Percentiles rank a stretch among this genome's conserved stretches.
phyloP scores from a whole-genome alignment of 2,113 vertebrate genomes.

The Eonycteris spelaea region DNA sequence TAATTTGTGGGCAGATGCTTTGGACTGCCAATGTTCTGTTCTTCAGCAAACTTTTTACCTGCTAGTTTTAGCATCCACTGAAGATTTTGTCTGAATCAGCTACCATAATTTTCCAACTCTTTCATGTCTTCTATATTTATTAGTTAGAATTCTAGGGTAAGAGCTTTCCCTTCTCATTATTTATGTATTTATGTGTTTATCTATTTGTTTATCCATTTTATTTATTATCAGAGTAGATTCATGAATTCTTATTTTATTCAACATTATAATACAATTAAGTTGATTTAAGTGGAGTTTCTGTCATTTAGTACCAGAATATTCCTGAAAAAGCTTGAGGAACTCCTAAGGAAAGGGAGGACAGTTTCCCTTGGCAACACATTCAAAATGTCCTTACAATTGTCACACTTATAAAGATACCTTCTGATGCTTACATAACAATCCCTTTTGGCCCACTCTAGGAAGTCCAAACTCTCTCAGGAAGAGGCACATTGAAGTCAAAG shows the following conservation, averaged over 20 bases:
- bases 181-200: background rate
- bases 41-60: background rate
- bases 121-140: background rate
- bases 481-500: background rate
- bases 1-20: background rate
- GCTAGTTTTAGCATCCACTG: background rate
- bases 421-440: background rate
- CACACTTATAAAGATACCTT: background rate
- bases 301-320: background rate
- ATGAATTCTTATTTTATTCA: background rate
- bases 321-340: background rate
- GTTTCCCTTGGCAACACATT: background rate
- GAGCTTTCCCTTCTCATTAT: background rate
- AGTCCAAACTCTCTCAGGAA: background rate
- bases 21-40: background rate
- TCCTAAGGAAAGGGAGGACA: background rate
- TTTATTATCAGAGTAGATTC: background rate
- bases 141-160: background rate
- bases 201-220: background rate
- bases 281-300: background rate
- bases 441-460: background rate
- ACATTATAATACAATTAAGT: background rate
- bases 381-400: background rate
- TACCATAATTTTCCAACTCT: background rate
- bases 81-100: background rate